Conservation (phyloP, 2,113 vertebrate genomes). For the Hemibagrus wyckioides region DNA sequence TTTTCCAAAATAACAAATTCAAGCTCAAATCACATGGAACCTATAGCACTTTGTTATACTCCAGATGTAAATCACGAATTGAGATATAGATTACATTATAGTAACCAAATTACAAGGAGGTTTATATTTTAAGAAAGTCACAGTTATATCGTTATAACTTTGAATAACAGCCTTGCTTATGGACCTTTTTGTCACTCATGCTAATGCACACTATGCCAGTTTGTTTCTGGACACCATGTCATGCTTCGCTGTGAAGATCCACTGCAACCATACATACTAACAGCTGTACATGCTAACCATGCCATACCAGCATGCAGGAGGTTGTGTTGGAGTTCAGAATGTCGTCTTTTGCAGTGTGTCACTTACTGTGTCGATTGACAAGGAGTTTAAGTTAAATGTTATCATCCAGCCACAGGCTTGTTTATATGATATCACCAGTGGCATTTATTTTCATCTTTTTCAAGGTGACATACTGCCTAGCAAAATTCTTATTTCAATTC, state of each 20-base stretch:
- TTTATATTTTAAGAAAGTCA: not conserved
- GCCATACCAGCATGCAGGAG: not conserved
- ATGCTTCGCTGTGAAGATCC: slow-evolving; percentile 17
- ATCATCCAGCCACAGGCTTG: not conserved
- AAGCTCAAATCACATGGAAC: not conserved
- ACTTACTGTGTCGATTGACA: not conserved
- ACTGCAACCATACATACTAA: slow-evolving; percentile 12
- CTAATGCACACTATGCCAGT: slow-evolving; percentile 9
- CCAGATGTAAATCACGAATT: not conserved
- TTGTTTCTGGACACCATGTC: slow-evolving; percentile 23
- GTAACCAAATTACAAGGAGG: not conserved
- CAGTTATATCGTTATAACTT: not conserved
- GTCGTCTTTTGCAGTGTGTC: not conserved
- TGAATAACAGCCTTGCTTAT: slow-evolving; percentile 17
- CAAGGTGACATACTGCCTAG: not conserved
- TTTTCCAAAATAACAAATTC: not conserved
- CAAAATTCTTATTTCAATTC: not conserved
- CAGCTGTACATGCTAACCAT: not conserved
- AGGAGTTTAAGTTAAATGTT: not conserved
- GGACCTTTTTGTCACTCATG: slow-evolving; percentile 10
- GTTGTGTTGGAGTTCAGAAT: slow-evolving; percentile 6
- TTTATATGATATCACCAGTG: not conserved
- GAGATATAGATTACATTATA: not conserved
- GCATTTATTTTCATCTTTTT: not conserved
- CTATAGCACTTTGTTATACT: not conserved